phyloP scores from a whole-genome alignment of 1,140 invertebrate species.

The Theocolax elegans region DNA sequence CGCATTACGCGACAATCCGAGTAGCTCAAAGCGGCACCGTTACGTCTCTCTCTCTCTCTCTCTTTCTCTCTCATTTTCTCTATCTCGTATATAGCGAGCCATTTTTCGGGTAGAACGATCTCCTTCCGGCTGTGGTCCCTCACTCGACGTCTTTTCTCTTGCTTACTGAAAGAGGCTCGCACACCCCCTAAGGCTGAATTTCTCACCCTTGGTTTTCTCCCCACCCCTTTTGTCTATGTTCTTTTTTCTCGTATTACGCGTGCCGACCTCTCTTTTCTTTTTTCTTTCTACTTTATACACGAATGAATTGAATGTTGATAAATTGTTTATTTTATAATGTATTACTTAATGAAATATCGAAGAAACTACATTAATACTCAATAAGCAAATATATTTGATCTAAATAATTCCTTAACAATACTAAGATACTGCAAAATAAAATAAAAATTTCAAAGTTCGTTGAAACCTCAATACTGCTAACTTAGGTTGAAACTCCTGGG shows the following conservation, averaged over 20 bases:
- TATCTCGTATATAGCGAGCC: neutral
- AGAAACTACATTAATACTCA: no score
- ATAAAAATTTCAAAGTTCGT: no score
- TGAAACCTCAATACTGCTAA: no score
- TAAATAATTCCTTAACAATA: no score
- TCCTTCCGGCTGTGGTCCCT: neutral
- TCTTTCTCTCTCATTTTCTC: neutral
- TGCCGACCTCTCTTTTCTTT: neutral
- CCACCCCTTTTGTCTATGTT: neutral
- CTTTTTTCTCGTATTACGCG: neutral
- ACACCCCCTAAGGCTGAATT: neutral
- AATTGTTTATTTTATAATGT: no score
- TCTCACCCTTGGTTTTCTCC: no score
- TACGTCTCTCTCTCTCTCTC: neutral
- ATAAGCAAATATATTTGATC: no score
- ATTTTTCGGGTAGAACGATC: neutral
- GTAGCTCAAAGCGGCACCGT: neutral
- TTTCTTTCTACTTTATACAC: neutral
- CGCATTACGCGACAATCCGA: slow-evolving; percentile 23
- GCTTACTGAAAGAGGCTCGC: neutral
- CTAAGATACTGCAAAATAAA: no score
- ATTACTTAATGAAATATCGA: no score
- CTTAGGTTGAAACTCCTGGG: no score
- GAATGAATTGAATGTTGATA: no score
- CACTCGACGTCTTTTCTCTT: neutral